Percentiles rank a stretch among this genome's conserved stretches.
Conservation (phyloP, 2,113 vertebrate genomes). For the Pachypanchax playfairii region DNA sequence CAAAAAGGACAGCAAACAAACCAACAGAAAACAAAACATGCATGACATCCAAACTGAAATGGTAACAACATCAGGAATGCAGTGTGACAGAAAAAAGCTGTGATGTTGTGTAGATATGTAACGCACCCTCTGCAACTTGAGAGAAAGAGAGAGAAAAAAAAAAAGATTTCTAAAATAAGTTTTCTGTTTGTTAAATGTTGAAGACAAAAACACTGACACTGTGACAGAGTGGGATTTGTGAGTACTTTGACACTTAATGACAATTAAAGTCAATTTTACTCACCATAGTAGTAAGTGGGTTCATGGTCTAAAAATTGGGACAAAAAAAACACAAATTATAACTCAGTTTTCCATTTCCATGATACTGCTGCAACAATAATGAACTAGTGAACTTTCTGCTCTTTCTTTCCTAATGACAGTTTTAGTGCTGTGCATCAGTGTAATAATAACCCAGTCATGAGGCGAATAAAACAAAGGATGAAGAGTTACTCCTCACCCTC, state of each 20-base stretch:
- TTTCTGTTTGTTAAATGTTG: conserved; percentile 15
- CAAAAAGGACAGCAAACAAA: conserved; percentile 14
- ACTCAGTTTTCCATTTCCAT: neutral
- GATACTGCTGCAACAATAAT: neutral
- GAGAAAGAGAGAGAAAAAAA: conserved; percentile 36
- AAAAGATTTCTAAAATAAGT: conserved; percentile 41
- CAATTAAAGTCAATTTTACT: conserved; percentile 37
- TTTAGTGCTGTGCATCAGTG: neutral
- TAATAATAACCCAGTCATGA: neutral
- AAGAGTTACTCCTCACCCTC: conserved; percentile 78
- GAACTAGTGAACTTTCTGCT: neutral
- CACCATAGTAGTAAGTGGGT: conserved; percentile 78
- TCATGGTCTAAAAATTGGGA: conserved; percentile 46
- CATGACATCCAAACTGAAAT: conserved; percentile 7
- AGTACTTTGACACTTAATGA: conserved; percentile 4
- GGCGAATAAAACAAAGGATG: neutral
- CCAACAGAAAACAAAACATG: conserved; percentile 35
- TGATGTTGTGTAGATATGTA: conserved; percentile 27
- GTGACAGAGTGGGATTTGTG: neutral
- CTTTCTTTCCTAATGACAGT: neutral
- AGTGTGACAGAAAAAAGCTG: conserved; percentile 17
- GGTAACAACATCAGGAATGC: conserved; percentile 5
- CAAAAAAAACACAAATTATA: conserved; percentile 10
- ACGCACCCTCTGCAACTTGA: conserved; percentile 44
- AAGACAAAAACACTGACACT: conserved; percentile 10